Evolutionary conservation across 1,140 invertebrate genomes (phyloP).

Genomic region (Drosophila parvula): DNA sequence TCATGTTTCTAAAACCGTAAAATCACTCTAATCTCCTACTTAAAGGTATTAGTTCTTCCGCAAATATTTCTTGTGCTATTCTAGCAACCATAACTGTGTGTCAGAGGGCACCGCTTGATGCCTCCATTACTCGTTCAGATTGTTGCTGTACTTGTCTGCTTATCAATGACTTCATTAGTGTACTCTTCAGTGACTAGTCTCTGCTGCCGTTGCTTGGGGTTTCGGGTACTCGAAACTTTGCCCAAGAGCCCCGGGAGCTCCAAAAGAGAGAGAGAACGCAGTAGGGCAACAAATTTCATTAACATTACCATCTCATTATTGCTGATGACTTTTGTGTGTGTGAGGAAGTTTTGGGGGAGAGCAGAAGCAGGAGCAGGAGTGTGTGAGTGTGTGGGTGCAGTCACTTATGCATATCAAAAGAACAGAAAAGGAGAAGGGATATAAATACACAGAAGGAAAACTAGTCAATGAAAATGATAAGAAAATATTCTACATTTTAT

Average conservation of each 20-base stretch:
- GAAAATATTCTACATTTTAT: background rate
- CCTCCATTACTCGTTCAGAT: slow-evolving; percentile 26
- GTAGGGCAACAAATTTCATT: slow-evolving; percentile 73
- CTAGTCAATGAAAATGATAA: background rate
- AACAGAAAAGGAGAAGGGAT: slow-evolving; percentile 4
- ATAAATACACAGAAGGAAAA: background rate
- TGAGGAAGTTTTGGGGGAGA: slow-evolving; percentile 11
- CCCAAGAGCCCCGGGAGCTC: slow-evolving; percentile 13
- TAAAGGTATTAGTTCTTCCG: background rate
- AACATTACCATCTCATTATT: slow-evolving; percentile 80
- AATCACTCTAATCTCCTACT: too few relatives aligned
- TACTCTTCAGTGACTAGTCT: slow-evolving; percentile 50
- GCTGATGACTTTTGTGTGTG: slow-evolving; percentile 66
- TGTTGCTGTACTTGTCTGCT: slow-evolving; percentile 52
- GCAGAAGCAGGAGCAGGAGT: background rate
- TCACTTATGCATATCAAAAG: slow-evolving; percentile 20
- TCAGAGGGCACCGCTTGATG: slow-evolving; percentile 15
- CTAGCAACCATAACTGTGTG: background rate
- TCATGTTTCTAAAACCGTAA: too few relatives aligned
- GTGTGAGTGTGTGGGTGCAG: slow-evolving; percentile 10
- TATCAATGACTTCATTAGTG: slow-evolving; percentile 82
- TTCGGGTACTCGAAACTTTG: slow-evolving; percentile 50
- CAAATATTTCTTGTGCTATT: background rate
- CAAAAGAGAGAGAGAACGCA: slow-evolving; percentile 4
- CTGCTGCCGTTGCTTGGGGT: slow-evolving; percentile 12